Conservation (phyloP, 2,888 invertebrate species). For the Cephalotes varians region DNA sequence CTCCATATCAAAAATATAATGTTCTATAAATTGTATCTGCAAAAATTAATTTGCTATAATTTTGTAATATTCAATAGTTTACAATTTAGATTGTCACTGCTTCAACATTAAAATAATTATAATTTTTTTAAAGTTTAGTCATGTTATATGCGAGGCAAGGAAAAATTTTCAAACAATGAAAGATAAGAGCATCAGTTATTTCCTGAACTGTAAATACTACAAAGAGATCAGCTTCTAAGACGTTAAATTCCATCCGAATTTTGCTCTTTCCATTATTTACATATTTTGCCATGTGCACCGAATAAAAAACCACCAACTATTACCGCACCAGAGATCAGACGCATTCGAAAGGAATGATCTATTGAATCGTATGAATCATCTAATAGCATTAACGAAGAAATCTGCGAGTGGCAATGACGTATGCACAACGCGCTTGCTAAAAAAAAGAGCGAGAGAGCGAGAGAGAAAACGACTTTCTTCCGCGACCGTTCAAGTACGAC, state of each 20-base stretch:
- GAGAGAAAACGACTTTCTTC: conserved; percentile 35
- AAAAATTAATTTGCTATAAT: neutral
- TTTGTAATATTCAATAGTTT: neutral
- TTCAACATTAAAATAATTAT: neutral
- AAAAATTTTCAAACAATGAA: neutral
- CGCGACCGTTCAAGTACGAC: conserved; percentile 31
- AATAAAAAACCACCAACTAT: neutral
- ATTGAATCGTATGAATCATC: conserved; percentile 74
- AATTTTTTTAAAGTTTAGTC: neutral
- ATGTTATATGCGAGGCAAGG: neutral
- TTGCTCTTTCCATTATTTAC: neutral
- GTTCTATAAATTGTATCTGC: neutral
- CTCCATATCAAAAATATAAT: neutral
- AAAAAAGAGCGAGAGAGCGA: neutral
- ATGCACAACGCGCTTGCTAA: conserved; percentile 59
- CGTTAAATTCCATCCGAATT: neutral
- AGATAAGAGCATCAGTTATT: neutral
- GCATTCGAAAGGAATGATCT: neutral
- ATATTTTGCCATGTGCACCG: neutral
- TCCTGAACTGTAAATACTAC: neutral
- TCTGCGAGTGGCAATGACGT: conserved; percentile 75
- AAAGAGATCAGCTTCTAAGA: neutral
- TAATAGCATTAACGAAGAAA: conserved; percentile 65
- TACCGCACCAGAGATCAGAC: neutral
- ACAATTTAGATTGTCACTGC: neutral